phyloP scores from a whole-genome alignment of 2,888 invertebrate genomes.

The Orchestes rusci region DNA sequence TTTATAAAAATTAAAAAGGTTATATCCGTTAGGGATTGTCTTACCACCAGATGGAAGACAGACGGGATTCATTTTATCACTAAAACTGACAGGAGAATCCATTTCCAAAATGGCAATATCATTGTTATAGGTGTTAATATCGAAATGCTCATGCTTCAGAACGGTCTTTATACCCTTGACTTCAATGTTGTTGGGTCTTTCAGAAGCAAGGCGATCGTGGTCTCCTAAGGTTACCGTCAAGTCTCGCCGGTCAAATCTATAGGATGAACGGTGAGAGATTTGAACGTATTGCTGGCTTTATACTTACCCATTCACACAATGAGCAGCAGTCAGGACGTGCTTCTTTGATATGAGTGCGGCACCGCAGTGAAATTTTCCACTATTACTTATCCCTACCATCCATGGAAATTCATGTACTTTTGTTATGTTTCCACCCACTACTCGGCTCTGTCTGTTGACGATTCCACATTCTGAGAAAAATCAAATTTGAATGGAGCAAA shows the following conservation, averaged over 20 bases:
- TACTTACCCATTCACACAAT: slow-evolving; percentile 71
- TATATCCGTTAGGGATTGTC: no score
- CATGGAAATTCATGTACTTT: slow-evolving; percentile 67
- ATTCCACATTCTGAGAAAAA: slow-evolving; percentile 54
- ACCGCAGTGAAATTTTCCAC: slow-evolving; percentile 64
- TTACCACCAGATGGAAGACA: slow-evolving; percentile 59
- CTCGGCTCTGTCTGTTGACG: slow-evolving; percentile 53
- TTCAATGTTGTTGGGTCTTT: slow-evolving; percentile 45
- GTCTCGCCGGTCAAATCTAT: slow-evolving; percentile 49
- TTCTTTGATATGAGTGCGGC: slow-evolving; percentile 62
- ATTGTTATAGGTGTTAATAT: slow-evolving; percentile 63
- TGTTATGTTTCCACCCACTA: slow-evolving; percentile 63
- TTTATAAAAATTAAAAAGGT: no score
- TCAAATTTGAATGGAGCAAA: no score
- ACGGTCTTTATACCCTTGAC: slow-evolving; percentile 42
- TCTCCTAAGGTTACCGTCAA: slow-evolving; percentile 52
- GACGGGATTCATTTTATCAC: slow-evolving; percentile 56
- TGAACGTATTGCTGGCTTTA: no score
- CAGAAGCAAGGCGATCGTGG: slow-evolving; percentile 49
- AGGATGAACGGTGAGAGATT: no score
- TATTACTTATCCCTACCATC: slow-evolving; percentile 61
- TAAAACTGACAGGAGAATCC: slow-evolving; percentile 56
- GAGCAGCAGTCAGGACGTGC: slow-evolving; percentile 70
- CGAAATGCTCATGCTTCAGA: slow-evolving; percentile 59
- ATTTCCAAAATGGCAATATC: slow-evolving; percentile 70